Base-by-base conservation (phyloP, 2,888 invertebrate species). In the Dasysyrphus tricinctus region DNA sequence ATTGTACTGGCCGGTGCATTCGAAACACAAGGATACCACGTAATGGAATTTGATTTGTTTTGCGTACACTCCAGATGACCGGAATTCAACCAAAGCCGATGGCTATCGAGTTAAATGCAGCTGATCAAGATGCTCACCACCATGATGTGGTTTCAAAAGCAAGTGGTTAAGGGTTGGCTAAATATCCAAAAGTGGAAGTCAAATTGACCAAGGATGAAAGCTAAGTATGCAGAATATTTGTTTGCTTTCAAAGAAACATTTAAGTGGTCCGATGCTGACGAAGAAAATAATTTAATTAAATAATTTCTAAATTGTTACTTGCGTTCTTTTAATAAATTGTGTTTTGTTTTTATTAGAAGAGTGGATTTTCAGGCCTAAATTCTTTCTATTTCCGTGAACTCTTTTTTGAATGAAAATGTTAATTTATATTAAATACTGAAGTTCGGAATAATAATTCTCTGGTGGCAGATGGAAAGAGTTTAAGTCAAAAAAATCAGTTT, bases 41-140 rank as follows among this genome's bases (percentile, higher is more conserved):
- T 77, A 73, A 80, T 76, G 76, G 78, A 80, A 76, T 84, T 84
- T 80, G 80, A 80, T 80, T 84, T 84, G 84, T 67, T 24, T 80
- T 84, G 72, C 54, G 12, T 59, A 69, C 80, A 61, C 32, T 39
- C 67, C 47, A 2, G 24, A 24, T 72, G 72, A 59, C n/a, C 54
- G 32, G 57, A 29, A 72, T 54, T 80, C 56, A 56, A 59, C 56
- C 57, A 47, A 56, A 7, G 47, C 69, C 39, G 1, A 42, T 54
- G 78, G 83, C 59, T 65, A 37, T 44, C 42, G 24, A 47, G 34
- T 61, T 54, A 65, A 75, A 75, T 84, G 65, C 42, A 70, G 67
- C 42, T 80, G 59, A 80, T 84, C 67, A 80, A 84, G 84, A 80
- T 29, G 65, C 59, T 63, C 11, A 74, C 63, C 61, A 37, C 65